Percentiles rank a stretch among this genome's conserved stretches.
phyloP scores from a whole-genome alignment of 2,888 invertebrate genomes.

The Campoplex nolae region DNA sequence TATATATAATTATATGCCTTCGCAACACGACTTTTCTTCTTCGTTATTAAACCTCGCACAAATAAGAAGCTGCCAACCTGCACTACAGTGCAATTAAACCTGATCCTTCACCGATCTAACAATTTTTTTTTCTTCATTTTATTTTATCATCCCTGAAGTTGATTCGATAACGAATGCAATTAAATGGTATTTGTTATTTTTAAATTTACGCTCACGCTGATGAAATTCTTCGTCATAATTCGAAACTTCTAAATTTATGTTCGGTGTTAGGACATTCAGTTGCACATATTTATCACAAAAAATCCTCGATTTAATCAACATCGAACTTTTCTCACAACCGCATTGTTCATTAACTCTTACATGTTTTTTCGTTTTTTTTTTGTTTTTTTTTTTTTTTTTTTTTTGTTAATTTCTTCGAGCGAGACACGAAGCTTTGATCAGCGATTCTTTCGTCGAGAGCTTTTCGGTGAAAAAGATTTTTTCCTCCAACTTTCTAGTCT shows the following conservation, averaged over 20 bases:
- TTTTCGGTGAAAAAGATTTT: conserved; percentile 34
- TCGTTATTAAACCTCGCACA: conserved; percentile 4
- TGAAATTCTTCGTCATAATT: conserved; percentile 48
- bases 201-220: conserved; percentile 41
- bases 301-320: conserved; percentile 57
- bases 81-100: conserved; percentile 38
- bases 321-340: conserved; percentile 67
- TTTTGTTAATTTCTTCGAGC: not conserved
- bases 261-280: conserved; percentile 57
- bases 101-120: conserved; percentile 50
- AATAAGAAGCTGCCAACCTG: conserved; percentile 31
- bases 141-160: conserved; percentile 33
- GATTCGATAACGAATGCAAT: not conserved
- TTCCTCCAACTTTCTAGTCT: not conserved
- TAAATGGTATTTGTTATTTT: conserved; percentile 38
- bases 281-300: conserved; percentile 57
- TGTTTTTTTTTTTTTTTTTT: not conserved
- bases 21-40: not conserved
- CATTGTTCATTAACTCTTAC: conserved; percentile 13
- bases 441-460: conserved; percentile 14
- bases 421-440: not conserved
- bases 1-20: conserved; percentile 43
- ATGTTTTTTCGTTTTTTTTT: conserved; percentile 6
- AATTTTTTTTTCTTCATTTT: conserved; percentile 62
- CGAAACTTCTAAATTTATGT: conserved; percentile 29